Conservation (phyloP, 2,888 invertebrate genomes). For the Standfussiana lucernea region DNA sequence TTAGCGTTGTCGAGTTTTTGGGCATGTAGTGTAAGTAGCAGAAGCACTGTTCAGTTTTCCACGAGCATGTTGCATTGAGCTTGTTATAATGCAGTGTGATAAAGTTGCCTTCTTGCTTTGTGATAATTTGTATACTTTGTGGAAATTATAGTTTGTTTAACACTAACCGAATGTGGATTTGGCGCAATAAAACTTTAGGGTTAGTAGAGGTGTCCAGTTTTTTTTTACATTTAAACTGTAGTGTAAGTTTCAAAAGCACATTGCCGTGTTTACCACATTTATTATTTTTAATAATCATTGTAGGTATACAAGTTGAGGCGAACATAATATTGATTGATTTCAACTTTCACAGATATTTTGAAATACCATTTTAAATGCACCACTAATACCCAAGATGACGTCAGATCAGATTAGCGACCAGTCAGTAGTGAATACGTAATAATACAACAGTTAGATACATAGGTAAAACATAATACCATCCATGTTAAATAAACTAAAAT, state of each 20-base stretch:
- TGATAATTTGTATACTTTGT: conserved; percentile 64
- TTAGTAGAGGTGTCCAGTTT: conserved; percentile 40
- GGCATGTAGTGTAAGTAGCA: conserved; percentile 2
- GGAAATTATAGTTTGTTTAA: conserved; percentile 79
- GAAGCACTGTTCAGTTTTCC: neutral
- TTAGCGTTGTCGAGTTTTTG: conserved; percentile 67
- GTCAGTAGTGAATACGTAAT: neutral
- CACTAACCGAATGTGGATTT: conserved; percentile 77
- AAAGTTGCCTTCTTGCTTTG: neutral
- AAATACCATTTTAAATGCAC: neutral
- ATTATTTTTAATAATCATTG: neutral
- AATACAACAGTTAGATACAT: neutral
- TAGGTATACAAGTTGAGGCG: neutral
- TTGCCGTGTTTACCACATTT: neutral
- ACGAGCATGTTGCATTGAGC: neutral
- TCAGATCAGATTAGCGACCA: neutral
- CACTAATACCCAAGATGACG: neutral
- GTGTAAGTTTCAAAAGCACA: neutral
- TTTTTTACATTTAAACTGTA: neutral
- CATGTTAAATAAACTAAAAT: conserved; percentile 27
- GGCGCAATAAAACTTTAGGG: conserved; percentile 60
- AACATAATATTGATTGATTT: neutral
- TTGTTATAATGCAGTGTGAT: neutral
- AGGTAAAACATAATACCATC: conserved; percentile 8
- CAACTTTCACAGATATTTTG: neutral